phyloP scores from a whole-genome alignment of 2,797 vertebrate genomes.

The Macropodus opercularis region DNA sequence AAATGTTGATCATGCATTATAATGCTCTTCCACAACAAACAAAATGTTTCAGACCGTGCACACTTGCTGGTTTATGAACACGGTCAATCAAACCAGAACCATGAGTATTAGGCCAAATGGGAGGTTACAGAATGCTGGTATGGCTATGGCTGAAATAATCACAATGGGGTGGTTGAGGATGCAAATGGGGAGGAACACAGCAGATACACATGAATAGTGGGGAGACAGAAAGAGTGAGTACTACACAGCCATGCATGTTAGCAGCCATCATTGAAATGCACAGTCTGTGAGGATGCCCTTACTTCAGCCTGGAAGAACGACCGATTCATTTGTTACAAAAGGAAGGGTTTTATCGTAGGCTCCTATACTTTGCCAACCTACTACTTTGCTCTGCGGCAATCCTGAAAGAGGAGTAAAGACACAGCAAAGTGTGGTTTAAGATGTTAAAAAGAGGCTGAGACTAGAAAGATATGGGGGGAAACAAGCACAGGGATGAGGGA shows the following conservation, averaged over 20 bases:
- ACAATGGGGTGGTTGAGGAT: slow-evolving; percentile 53
- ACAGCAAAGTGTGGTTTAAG: slow-evolving; percentile 65
- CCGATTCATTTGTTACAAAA: slow-evolving; percentile 82
- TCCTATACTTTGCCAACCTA: slow-evolving; percentile 99
- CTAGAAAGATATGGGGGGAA: slow-evolving; percentile 44
- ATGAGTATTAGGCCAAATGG: slow-evolving; percentile 41
- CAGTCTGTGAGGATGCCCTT: slow-evolving; percentile 84
- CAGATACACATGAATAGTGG: slow-evolving; percentile 31
- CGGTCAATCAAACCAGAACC: slow-evolving; percentile 45
- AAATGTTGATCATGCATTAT: slow-evolving; percentile 59
- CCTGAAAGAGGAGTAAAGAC: slow-evolving; percentile 90
- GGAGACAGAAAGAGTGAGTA: slow-evolving; percentile 56
- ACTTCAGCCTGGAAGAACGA: slow-evolving; percentile 86
- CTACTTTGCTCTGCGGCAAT: slow-evolving; percentile 99
- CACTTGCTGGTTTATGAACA: slow-evolving; percentile 31
- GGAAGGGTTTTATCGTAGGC: slow-evolving; percentile 90
- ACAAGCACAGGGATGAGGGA: slow-evolving; percentile 5
- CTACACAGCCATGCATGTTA: slow-evolving; percentile 78
- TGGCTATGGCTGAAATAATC: slow-evolving; percentile 39
- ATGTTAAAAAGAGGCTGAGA: slow-evolving; percentile 55
- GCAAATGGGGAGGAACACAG: slow-evolving; percentile 28
- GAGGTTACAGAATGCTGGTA: slow-evolving; percentile 20
- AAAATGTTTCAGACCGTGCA: slow-evolving; percentile 23
- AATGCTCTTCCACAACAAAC: slow-evolving; percentile 39
- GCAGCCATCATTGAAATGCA: slow-evolving; percentile 69